Percentiles rank a stretch among this genome's conserved stretches.
Evolutionary conservation across 2,888 invertebrate genomes (phyloP).

Genomic region (Dioctria rufipes): DNA sequence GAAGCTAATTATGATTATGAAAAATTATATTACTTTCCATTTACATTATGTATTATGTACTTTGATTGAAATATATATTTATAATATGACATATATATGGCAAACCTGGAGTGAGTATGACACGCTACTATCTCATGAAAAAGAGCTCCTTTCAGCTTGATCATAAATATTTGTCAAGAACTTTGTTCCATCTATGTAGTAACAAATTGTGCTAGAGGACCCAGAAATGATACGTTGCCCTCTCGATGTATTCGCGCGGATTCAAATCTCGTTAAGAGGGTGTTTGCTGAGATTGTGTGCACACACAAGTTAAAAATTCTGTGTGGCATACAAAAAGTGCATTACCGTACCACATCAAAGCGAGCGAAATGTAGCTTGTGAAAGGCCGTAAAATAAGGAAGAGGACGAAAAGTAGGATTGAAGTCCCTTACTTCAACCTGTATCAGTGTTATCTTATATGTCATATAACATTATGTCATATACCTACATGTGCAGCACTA

Average conservation of each 20-base stretch:
- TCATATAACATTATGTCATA: conserved; percentile 1
- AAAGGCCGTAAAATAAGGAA: conserved; percentile 47
- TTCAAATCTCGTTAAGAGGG: conserved; percentile 43
- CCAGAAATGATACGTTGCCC: conserved; percentile 46
- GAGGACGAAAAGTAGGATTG: background rate
- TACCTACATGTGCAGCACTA: background rate
- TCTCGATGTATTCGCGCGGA: conserved; percentile 9
- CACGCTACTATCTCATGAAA: conserved; percentile 28
- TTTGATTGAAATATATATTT: background rate
- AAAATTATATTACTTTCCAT: background rate
- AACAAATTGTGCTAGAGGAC: conserved; percentile 23
- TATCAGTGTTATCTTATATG: background rate
- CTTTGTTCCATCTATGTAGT: background rate
- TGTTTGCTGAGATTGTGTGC: conserved; percentile 44
- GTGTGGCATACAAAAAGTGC: conserved; percentile 51
- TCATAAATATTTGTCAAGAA: conserved; percentile 51
- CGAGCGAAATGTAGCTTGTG: conserved; percentile 36
- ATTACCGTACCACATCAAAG: conserved; percentile 49
- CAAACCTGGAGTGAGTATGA: conserved; percentile 10
- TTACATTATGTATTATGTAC: background rate
- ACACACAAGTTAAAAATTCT: conserved; percentile 41
- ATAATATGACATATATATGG: background rate
- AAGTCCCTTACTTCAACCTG: conserved; percentile 11
- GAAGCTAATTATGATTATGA: conserved; percentile 15
- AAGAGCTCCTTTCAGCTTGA: conserved; percentile 29